Evolutionary conservation across 2,797 vertebrate genomes (phyloP), one percentile per base, ranked within the genome.

Genomic region (Epinephelus coioides): DNA sequence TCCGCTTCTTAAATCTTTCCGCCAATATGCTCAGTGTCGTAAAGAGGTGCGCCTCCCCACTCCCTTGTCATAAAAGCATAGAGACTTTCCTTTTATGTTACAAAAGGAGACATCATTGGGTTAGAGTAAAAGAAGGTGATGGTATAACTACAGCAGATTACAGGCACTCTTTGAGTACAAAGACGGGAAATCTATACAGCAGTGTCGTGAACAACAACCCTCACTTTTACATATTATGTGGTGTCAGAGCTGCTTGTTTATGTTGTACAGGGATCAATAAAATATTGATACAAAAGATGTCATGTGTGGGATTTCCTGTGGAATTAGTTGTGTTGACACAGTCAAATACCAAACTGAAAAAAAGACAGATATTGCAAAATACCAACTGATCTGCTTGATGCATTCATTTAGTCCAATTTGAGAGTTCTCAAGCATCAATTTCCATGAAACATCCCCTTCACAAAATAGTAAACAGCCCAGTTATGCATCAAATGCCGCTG

Each of bases 1-100:
- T 88, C 67, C 1, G 60, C 81, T 88, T 89, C 89, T 88, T 89
- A 93, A 94, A 91, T 93, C 90, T 88, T 80, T 86, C 67, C 44
- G n/a, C 74, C 86, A 87, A 86, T 88, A 88, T 67, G 85, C 73
- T 59, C n/a, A 0, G 54, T 59, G 87, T 89, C 80, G 34, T 91
- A 92, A 94, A 94, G 85, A 76, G 78, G 74, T 76, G 86, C 15
- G 25, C 70, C 76, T 85, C 79, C 73, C 68, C 75, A 69, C 83
- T 88, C 75, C 89, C 63, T 27, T 53, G 43, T 76, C 86, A 83
- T 91, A 92, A 92, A 91, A 88, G 85, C 76, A 84, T 38, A 46
- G 70, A 74, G 76, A 66, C 67, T 86, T 83, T 68, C 81, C 70
- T 88, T 91, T 93, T 89, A 91, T 88, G 76, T 67, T 69, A 78